Base-by-base conservation (phyloP, 2,797 vertebrate species). In the Acanthornis magna region DNA sequence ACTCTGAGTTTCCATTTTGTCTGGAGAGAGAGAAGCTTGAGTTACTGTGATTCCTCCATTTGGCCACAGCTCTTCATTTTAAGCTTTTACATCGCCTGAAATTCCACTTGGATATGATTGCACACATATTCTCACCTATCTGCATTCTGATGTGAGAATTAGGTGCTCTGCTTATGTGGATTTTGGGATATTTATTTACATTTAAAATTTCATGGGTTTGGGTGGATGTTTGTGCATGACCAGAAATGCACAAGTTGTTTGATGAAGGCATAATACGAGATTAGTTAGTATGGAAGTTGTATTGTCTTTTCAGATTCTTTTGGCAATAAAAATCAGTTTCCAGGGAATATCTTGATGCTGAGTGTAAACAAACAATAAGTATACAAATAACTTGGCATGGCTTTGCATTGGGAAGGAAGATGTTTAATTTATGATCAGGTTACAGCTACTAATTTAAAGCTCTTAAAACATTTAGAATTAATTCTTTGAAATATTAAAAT, bases 361-460 rank as follows among this genome's bases (percentile, higher is more conserved):
- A 94, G 61, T 80, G 48, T 86, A 97, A 97, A 96, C 85, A 95
- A 96, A 91, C 81, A 94, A 19, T 79, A 93, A 96, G 94, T 89
- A 45, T 57, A 95, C 88, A 94, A 96, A 96, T 93, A 97, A 87
- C 71, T 54, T 51, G 16, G 26, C 29, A 60, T 62, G 23, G 9
- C 48, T 93, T 85, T 92, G 80, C 86, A 40, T 72, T 96, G 95
- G 66, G 78, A 25, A 57, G 88, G 61, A 76, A 43, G 13, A 48
- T 94, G 91, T 95, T 93, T 92, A 95, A 95, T 97, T 97, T 93
- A 92, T 58, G 53, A 66, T 97, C 95, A 96, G 72, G 85, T 97
- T 97, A 96, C 93, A 75, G 85, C 96, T 96, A 81, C 87, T 97
- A 96, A 97, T 97, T 97, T 97, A 97, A 97, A 97, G 89, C 94